Evolutionary conservation across 2,113 vertebrate genomes (phyloP).

Genomic region (Ctenodactylus gundi): DNA sequence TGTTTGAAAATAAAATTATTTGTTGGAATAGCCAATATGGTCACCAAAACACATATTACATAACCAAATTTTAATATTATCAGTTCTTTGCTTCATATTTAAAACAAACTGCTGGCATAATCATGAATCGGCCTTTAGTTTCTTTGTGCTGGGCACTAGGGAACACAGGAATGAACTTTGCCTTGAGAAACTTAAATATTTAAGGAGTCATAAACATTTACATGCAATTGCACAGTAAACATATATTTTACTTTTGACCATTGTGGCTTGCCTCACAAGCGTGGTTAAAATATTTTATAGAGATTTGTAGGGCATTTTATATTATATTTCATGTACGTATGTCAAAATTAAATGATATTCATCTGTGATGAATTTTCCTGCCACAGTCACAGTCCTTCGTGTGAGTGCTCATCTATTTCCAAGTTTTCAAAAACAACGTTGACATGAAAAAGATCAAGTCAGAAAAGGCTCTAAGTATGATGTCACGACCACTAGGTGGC

Average conservation of each 20-base stretch:
- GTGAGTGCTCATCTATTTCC: neutral
- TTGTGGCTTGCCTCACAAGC: neutral
- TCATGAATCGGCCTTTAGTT: neutral
- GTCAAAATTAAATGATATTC: neutral
- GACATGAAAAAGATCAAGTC: neutral
- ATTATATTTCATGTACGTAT: neutral
- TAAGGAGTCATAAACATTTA: slow-evolving; percentile 49
- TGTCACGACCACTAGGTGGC: slow-evolving; percentile 82
- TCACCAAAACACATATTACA: neutral
- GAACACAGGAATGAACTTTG: neutral
- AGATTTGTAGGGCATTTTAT: slow-evolving; percentile 47
- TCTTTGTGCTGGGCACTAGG: slow-evolving; percentile 16
- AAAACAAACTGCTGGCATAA: too few relatives aligned
- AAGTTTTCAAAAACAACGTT: neutral
- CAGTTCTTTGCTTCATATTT: neutral
- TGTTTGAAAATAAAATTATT: neutral
- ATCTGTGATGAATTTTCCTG: neutral
- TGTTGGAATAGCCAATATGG: slow-evolving; percentile 14
- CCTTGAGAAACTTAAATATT: slow-evolving; percentile 52
- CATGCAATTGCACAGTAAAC: slow-evolving; percentile 49
- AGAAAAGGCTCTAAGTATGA: neutral
- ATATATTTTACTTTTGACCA: slow-evolving; percentile 62
- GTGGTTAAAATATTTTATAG: slow-evolving; percentile 34
- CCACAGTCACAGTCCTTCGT: neutral
- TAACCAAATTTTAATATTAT: neutral